A percentile compares a stretch with the other conserved stretches of the same genome.
These are phyloP conservation scores for Diarsia brunnea DNA, from an alignment of 2,888 invertebrate species.

Conservation along the genomic window DNA sequence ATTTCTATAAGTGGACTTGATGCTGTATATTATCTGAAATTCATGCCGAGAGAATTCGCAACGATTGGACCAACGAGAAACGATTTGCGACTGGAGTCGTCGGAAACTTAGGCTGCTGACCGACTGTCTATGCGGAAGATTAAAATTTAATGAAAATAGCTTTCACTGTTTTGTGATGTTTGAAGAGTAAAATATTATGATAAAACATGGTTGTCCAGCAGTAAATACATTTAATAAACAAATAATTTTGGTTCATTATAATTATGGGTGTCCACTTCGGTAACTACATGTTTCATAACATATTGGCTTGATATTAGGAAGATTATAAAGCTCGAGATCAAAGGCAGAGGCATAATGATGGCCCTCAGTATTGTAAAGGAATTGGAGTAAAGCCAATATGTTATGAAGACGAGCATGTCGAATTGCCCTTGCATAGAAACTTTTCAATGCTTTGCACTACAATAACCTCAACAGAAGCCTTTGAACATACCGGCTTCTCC, in stretches of 20 bases:
- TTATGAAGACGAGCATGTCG: background rate
- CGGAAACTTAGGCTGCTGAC: background rate
- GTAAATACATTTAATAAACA: background rate
- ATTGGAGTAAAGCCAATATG: background rate
- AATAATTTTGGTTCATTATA: too few species aligned
- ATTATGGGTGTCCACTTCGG: too few species aligned
- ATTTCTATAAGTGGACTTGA: constrained; percentile 53
- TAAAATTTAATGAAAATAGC: background rate
- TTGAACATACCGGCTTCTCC: constrained; percentile 4
- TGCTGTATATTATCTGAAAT: constrained; percentile 46
- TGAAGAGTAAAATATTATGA: background rate
- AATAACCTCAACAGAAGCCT: background rate
- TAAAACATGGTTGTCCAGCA: too few species aligned
- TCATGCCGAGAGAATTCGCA: constrained; percentile 22
- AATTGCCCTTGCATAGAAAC: background rate
- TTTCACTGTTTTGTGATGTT: background rate
- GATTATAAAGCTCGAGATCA: background rate
- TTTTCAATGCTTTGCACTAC: background rate
- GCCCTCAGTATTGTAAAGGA: background rate
- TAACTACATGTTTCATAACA: too few species aligned
- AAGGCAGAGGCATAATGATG: background rate
- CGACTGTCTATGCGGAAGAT: constrained; percentile 2
- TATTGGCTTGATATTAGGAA: background rate
- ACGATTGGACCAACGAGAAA: constrained; percentile 10
- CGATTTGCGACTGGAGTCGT: constrained; percentile 12